A percentile compares a stretch with the other conserved stretches of the same genome.
Conservation (phyloP, 2,888 invertebrate species). For the Steinernema hermaphroditum region DNA sequence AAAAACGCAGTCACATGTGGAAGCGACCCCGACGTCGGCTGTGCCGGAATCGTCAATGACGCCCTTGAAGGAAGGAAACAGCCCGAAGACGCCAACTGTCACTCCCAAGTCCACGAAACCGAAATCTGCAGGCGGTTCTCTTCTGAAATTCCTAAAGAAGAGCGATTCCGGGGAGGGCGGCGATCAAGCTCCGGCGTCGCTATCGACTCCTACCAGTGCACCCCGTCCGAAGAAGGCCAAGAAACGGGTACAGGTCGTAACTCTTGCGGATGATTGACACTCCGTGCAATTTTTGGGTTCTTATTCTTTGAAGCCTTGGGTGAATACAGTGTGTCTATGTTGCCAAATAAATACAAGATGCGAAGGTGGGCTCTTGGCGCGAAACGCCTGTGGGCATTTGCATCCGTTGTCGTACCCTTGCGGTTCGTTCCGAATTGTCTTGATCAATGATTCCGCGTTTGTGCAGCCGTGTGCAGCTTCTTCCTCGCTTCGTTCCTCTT, state of each 20-base stretch:
- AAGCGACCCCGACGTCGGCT: not conserved
- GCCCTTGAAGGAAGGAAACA: conserved; percentile 6
- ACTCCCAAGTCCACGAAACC: not conserved
- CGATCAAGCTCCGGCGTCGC: not conserved
- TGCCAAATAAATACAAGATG: too few species aligned
- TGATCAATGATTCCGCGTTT: too few species aligned
- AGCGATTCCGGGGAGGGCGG: not conserved
- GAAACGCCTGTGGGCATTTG: too few species aligned
- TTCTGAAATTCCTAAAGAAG: conserved; percentile 9
- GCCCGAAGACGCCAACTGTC: not conserved
- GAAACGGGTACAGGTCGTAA: conserved; percentile 15
- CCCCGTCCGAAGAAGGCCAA: conserved; percentile 2
- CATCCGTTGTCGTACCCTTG: too few species aligned
- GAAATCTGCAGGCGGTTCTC: not conserved
- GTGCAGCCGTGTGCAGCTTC: too few species aligned
- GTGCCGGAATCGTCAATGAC: not conserved
- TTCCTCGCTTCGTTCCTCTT: too few species aligned
- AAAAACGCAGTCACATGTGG: not conserved
- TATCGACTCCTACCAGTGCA: not conserved
- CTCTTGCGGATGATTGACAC: not conserved
- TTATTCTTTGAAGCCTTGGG: too few species aligned
- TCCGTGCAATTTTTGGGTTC: too few species aligned
- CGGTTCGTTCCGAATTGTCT: too few species aligned
- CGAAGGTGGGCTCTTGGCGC: too few species aligned
- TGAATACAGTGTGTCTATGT: too few species aligned